These are phyloP conservation scores for Pleuronectes platessa DNA, from an alignment of 2,113 vertebrate genomes.

Conservation along the genomic window DNA sequence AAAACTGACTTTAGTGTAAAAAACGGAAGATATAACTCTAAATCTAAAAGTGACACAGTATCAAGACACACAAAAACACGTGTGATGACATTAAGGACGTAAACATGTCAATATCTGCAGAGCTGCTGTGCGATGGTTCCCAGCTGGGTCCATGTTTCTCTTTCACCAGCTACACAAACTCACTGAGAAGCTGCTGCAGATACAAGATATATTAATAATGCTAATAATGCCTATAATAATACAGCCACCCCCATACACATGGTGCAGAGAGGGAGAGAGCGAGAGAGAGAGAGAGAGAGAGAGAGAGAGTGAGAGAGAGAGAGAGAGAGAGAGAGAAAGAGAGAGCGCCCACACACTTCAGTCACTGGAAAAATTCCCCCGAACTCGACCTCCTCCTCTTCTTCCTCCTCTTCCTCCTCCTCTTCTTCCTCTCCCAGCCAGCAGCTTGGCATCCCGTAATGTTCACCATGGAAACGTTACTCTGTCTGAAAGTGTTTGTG, in stretches of 20 bases:
- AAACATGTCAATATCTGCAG: too few species aligned
- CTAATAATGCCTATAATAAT: neutral
- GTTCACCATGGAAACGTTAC: constrained; percentile 74
- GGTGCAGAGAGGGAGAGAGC: neutral
- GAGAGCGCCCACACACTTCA: constrained; percentile 50
- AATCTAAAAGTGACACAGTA: too few species aligned
- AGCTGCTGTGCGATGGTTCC: too few species aligned
- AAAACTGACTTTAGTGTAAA: too few species aligned
- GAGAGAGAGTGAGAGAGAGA: neutral
- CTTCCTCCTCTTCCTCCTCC: constrained; percentile 39
- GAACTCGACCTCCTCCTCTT: constrained; percentile 27
- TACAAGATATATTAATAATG: too few species aligned
- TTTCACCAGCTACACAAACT: too few species aligned
- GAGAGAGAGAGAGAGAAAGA: neutral
- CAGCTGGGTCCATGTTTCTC: too few species aligned
- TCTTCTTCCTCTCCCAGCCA: constrained; percentile 57
- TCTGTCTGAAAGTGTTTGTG: constrained; percentile 37
- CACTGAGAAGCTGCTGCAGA: too few species aligned
- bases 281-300: neutral
- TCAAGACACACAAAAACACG: too few species aligned
- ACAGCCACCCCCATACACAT: neutral
- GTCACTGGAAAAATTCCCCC: constrained; percentile 31
- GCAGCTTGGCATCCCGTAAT: constrained; percentile 59
- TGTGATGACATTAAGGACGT: too few species aligned
- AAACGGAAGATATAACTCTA: too few species aligned